A percentile compares a stretch with the other conserved stretches of the same genome.
phyloP scores from a whole-genome alignment of 2,113 vertebrate species.

The Python bivittatus region DNA sequence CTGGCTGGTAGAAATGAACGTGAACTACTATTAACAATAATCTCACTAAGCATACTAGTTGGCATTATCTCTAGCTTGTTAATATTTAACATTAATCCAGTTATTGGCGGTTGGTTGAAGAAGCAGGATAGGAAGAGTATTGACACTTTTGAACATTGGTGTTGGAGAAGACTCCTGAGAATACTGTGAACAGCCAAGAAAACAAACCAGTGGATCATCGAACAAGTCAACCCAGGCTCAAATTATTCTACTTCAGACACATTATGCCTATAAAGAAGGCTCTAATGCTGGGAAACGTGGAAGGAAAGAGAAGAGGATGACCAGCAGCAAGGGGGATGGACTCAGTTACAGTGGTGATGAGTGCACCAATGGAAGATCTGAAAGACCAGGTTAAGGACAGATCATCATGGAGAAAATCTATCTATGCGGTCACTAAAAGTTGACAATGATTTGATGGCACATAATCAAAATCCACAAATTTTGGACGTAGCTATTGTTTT shows the following conservation, averaged over 20 bases:
- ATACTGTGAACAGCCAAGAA: too few relatives aligned
- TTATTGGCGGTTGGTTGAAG: too few relatives aligned
- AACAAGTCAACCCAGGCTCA: too few relatives aligned
- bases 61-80: background rate
- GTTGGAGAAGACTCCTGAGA: too few relatives aligned
- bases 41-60: background rate
- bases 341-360: background rate
- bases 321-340: background rate
- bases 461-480: background rate
- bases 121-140: too few relatives aligned
- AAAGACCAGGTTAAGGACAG: background rate
- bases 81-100: background rate
- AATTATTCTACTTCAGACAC: too few relatives aligned
- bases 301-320: background rate
- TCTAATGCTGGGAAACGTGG: background rate
- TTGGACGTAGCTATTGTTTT: background rate
- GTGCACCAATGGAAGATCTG: background rate
- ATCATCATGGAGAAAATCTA: background rate
- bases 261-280: background rate
- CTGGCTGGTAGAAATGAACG: slow-evolving; percentile 24
- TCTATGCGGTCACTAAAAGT: background rate
- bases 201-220: too few relatives aligned
- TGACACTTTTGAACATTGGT: too few relatives aligned
- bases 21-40: background rate
- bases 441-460: background rate